Percentiles rank a stretch among this genome's conserved stretches.
These are phyloP conservation scores for Trichoplusia ni DNA, from an alignment of 1,140 invertebrate species.

Conservation along the genomic window DNA sequence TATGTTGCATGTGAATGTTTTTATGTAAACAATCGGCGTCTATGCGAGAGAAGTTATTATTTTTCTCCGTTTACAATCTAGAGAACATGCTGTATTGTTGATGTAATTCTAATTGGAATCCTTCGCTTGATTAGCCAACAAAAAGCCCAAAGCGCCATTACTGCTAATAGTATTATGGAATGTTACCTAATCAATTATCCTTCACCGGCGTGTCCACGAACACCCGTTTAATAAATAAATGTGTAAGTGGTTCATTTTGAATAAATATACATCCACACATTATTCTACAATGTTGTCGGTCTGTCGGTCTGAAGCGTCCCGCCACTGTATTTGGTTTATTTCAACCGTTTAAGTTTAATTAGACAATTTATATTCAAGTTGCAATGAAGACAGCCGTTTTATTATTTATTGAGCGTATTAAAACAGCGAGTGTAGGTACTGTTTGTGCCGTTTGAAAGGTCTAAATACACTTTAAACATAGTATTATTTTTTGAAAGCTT, in stretches of 20 bases:
- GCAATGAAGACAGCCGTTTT: slow-evolving; percentile 70
- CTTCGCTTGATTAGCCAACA: too few species aligned
- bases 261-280: slow-evolving; percentile 25
- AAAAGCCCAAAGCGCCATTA: too few species aligned
- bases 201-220: too few species aligned
- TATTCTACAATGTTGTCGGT: background rate
- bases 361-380: slow-evolving; percentile 77
- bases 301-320: background rate
- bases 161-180: too few species aligned
- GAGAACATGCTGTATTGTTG: too few species aligned
- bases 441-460: slow-evolving; percentile 36
- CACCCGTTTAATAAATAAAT: slow-evolving; percentile 11
- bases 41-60: too few species aligned
- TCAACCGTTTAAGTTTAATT: slow-evolving; percentile 71
- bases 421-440: slow-evolving; percentile 40
- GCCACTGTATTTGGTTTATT: slow-evolving; percentile 47
- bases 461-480: slow-evolving; percentile 14
- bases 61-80: too few species aligned
- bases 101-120: too few species aligned
- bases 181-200: too few species aligned
- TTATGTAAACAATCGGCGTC: too few species aligned
- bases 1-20: too few species aligned
- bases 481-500: background rate
- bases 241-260: slow-evolving; percentile 13
- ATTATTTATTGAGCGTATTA: slow-evolving; percentile 73